Conservation (phyloP, 2,888 invertebrate species). For the Schizaphis graminum region DNA sequence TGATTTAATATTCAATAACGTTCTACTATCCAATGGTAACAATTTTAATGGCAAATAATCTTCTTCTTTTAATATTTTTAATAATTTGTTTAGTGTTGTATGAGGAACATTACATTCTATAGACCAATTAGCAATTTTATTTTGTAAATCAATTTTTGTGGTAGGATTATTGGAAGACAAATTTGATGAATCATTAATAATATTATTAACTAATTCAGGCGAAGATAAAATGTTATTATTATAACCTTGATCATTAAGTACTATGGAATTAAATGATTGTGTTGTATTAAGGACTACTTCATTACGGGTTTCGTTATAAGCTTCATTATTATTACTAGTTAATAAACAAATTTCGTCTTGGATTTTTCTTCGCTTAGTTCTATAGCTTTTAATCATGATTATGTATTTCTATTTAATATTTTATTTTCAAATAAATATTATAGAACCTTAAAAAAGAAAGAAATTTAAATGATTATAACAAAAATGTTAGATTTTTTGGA, state of each 20-base stretch:
- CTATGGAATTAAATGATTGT: background rate
- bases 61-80: constrained; percentile 13
- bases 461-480: no score
- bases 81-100: background rate
- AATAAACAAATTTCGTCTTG: background rate
- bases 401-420: background rate
- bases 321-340: background rate
- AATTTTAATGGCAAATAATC: background rate
- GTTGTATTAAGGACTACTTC: background rate
- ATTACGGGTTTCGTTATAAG: no score
- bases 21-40: background rate
- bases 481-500: no score
- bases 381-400: background rate
- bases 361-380: background rate
- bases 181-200: background rate
- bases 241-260: background rate
- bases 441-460: no score
- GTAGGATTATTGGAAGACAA: background rate
- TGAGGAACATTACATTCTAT: constrained; percentile 2
- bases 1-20: no score
- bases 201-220: background rate
- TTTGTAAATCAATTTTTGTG: background rate
- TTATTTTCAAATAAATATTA: no score
- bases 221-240: background rate
- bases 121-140: constrained; percentile 7